Base-by-base conservation (phyloP, 2,113 vertebrate species). In the Lepus americanus region DNA sequence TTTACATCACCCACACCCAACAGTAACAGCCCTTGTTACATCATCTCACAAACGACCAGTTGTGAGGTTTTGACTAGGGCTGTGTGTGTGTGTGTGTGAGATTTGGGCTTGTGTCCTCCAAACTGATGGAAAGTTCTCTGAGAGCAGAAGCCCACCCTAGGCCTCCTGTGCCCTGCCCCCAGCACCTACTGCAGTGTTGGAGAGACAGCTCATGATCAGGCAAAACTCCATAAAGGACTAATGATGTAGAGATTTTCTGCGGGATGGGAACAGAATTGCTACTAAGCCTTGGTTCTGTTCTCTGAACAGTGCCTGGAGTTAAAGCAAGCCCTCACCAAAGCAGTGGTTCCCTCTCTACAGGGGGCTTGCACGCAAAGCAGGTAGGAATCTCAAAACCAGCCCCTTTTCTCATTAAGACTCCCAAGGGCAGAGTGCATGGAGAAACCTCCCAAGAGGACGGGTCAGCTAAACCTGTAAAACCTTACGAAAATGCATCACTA, bases 391-490 rank as follows among this genome's bases (percentile, higher is more conserved):
- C 14, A 79, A 87, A 82, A 22, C n/a, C 4, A 7, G 53, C 31
- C 13, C 36, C 74, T 12, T 49, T 76, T 53, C 73, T 69, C 39
- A 23, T 44, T 81, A 67, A n/a, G 22, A 78, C 44, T 88, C 49
- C 59, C 23, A 19, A 70, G 17, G 29, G 20, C 44, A 25, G 53
- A 55, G 7, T 23, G 36, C 25, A 72, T 16, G 31, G 23, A 19
- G 27, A 79, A 66, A 19, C 12, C 20, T 44, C 27, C 61, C 17
- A 17, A 9, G 39, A 76, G 55, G 33, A 53, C 1, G 25, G 20
- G 64, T 79, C 59, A 73, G 23, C 17, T 85, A 31, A 61, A 61
- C 44, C 87, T 55, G 74, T 69, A 90, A 95, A 90, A 77, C 4
- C 67, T 72, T 64, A 6, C 49, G n/a, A 59, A 51, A 55, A 44